Evolutionary conservation across 37 sponge, comb jelly and placozoan species (phyloP).

Genomic region (Haliclona indistincta): DNA sequence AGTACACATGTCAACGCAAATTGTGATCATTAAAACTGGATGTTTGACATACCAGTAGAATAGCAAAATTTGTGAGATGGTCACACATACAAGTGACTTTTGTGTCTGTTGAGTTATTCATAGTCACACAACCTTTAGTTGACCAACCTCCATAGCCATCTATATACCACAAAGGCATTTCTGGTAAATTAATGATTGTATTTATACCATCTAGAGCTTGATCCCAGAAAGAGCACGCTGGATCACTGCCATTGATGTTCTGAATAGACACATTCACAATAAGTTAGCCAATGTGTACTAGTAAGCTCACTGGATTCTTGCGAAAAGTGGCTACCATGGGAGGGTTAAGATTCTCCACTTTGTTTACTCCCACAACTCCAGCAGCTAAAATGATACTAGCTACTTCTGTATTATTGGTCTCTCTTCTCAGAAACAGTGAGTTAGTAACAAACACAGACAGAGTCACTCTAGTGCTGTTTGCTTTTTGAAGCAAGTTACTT

Average conservation of each 20-base stretch:
- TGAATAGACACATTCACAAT: neutral
- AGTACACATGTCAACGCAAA: neutral
- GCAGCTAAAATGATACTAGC: neutral
- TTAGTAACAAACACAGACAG: neutral
- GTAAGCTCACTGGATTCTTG: neutral
- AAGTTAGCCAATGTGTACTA: neutral
- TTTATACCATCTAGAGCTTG: neutral
- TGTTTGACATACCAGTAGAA: neutral
- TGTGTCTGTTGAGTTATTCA: neutral
- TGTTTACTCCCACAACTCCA: neutral
- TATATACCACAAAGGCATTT: neutral
- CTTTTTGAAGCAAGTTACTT: neutral
- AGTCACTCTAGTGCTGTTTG: neutral
- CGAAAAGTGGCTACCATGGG: neutral
- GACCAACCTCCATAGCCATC: constrained; percentile 45
- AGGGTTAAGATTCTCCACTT: neutral
- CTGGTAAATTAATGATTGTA: neutral
- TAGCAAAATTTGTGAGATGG: constrained; percentile 6
- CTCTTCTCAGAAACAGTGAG: neutral
- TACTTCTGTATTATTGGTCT: neutral
- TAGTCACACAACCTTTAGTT: constrained; percentile 4
- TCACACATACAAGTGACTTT: neutral
- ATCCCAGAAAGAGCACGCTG: neutral
- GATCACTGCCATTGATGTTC: neutral
- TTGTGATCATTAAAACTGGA: too few species aligned